Evolutionary conservation across 1,140 invertebrate genomes (phyloP).

Genomic region (Magallana ariakensis): DNA sequence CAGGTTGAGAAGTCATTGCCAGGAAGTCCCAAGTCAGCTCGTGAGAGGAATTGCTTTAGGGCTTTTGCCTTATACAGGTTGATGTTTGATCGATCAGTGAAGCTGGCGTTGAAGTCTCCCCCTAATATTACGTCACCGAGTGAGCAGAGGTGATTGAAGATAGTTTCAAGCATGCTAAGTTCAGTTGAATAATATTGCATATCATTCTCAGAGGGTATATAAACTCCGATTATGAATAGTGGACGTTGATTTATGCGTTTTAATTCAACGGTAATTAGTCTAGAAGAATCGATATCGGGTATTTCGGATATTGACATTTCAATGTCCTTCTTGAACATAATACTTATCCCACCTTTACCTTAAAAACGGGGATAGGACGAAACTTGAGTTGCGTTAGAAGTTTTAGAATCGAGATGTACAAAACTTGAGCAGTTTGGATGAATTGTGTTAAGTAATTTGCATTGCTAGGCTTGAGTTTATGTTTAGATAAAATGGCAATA

Average conservation of each 20-base stretch:
- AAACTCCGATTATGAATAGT: conserved; percentile 36
- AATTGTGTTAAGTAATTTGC: background rate
- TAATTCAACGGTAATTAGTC: conserved; percentile 31
- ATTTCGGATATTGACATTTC: background rate
- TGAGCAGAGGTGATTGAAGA: background rate
- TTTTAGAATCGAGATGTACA: background rate
- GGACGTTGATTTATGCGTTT: background rate
- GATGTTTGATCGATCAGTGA: background rate
- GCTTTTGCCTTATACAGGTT: background rate
- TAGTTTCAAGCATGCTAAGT: conserved; percentile 9
- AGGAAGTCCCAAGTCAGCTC: background rate
- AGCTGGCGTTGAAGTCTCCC: conserved; percentile 43
- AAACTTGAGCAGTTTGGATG: background rate
- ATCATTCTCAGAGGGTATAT: conserved; percentile 5
- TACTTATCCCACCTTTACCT: too few species aligned
- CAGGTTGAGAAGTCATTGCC: background rate
- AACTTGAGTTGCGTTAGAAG: background rate
- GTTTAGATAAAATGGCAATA: conserved; percentile 19
- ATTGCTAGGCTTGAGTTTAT: conserved; percentile 26
- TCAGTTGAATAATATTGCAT: conserved; percentile 29
- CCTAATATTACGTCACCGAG: conserved; percentile 10
- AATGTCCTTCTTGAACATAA: too few species aligned
- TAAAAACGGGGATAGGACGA: too few species aligned
- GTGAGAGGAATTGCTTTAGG: conserved; percentile 7
- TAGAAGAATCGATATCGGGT: conserved; percentile 1